phyloP scores from a whole-genome alignment of 2,888 invertebrate species.

The Lithophane leautieri region DNA sequence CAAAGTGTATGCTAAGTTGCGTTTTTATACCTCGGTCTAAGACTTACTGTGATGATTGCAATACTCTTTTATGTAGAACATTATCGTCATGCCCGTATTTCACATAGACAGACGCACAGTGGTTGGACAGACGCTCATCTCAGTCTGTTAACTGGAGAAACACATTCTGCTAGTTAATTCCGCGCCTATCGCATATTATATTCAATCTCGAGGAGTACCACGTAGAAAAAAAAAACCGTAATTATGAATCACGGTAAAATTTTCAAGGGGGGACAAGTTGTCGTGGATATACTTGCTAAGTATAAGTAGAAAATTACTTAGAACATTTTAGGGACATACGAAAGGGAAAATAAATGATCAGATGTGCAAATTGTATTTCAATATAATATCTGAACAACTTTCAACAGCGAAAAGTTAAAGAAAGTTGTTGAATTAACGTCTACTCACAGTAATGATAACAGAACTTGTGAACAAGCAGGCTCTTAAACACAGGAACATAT shows the following conservation, averaged over 20 bases:
- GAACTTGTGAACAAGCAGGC: not conserved
- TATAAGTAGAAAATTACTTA: not conserved
- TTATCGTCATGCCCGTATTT: too few species aligned
- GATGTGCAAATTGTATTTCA: not conserved
- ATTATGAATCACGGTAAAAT: not conserved
- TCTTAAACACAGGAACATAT: conserved; percentile 43
- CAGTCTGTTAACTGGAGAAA: too few species aligned
- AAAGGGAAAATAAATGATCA: not conserved
- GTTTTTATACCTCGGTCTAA: not conserved
- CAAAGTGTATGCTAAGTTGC: not conserved
- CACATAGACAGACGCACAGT: too few species aligned
- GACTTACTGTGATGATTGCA: conserved; percentile 56
- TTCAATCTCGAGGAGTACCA: too few species aligned
- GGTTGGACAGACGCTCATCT: too few species aligned
- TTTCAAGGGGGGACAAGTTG: not conserved
- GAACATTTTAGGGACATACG: not conserved
- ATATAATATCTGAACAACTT: not conserved
- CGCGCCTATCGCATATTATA: too few species aligned
- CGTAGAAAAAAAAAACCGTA: too few species aligned
- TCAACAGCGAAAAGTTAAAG: too few species aligned
- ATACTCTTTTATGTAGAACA: not conserved
- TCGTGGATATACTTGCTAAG: not conserved
- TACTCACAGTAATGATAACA: conserved; percentile 20
- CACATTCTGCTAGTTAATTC: too few species aligned
- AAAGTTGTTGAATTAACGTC: not conserved